Base-by-base conservation (phyloP, 2,113 vertebrate genomes). In the Ictalurus punctatus region DNA sequence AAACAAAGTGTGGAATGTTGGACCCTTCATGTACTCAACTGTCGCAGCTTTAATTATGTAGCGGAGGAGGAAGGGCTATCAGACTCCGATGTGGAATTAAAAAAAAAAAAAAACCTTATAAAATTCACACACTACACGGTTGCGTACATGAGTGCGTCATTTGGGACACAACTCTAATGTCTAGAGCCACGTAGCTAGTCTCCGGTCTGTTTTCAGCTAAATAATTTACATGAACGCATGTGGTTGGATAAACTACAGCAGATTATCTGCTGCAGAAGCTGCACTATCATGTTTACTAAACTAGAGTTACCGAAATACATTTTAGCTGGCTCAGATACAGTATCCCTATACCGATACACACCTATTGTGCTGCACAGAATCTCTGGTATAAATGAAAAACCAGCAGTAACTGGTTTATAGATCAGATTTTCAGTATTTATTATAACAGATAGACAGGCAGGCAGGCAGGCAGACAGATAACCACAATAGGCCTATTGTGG, bases 211-310 rank as follows among this genome's bases (percentile, higher is more conserved):
- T 30, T 61, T 7, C 4, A 83, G 30, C 30, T 83, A 37, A 83
- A 83, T 83, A 83, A 61, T 83, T 48, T 48, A 48, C 6, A 7
- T 48, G 44, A 83, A 61, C 40, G 56, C 19, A 59, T 56, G 79
- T 8, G 17, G 54, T 10, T 58, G 19, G 17, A 58, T 81, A 21
- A 82, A 58, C 79, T 16, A 10, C 56, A 83, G 12, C 8, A 61
- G 79, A 58, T 82, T 1, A 81, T 30, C 79, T 81, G 30, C 80
- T 61, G 23, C 80, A 82, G n/a, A 59, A 82, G 8, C 30, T 82
- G 9, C 54, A 82, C 17, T 8, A 82, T 81, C 79, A 81, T 34
- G 30, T 61, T 83, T 37, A 61, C 5, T 54, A 79, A n/a, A 13
- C 76, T 52, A 52, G 30, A 59, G 56, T 61, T 2, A 3, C 54